Conservation (phyloP, 2,888 invertebrate genomes). For the Metellina segmentata region DNA sequence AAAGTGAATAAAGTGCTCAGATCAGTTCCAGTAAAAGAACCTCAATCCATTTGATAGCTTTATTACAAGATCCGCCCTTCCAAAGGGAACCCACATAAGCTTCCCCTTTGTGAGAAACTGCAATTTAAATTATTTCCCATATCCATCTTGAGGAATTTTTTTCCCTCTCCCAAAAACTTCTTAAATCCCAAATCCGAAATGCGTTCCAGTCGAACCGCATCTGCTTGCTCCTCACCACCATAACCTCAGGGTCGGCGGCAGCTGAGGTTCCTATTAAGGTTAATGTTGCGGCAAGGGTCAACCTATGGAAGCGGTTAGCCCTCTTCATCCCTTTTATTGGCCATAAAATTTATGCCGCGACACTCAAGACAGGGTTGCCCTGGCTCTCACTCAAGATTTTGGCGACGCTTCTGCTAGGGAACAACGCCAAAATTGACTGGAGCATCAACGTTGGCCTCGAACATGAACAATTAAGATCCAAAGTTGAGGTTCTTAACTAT, state of each 20-base stretch:
- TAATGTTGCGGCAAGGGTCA: constrained; percentile 77
- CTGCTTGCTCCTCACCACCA: constrained; percentile 52
- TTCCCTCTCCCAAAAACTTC: constrained; percentile 38
- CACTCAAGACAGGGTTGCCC: constrained; percentile 74
- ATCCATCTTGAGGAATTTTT: constrained; percentile 61
- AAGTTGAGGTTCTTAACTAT: neutral
- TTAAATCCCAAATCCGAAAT: constrained; percentile 52
- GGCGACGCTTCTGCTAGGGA: neutral
- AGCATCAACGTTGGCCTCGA: neutral
- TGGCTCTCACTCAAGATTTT: neutral
- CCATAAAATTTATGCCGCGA: constrained; percentile 77
- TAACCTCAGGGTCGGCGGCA: constrained; percentile 61
- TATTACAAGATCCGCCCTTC: constrained; percentile 14
- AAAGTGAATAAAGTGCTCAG: too few species aligned
- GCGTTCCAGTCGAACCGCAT: constrained; percentile 64
- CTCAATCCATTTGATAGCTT: constrained; percentile 8
- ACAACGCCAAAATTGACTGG: constrained; percentile 11
- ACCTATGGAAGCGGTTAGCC: constrained; percentile 77
- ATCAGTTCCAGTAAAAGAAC: neutral
- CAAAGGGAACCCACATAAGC: constrained; percentile 11
- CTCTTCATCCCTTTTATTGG: constrained; percentile 77
- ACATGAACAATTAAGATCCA: neutral
- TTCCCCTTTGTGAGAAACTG: constrained; percentile 29
- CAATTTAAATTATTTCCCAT: constrained; percentile 74
- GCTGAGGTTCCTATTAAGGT: constrained; percentile 77